Evolutionary conservation across 1,140 invertebrate species (phyloP), one percentile per base, ranked within the genome.

Genomic region (Brachystomella parvula): DNA sequence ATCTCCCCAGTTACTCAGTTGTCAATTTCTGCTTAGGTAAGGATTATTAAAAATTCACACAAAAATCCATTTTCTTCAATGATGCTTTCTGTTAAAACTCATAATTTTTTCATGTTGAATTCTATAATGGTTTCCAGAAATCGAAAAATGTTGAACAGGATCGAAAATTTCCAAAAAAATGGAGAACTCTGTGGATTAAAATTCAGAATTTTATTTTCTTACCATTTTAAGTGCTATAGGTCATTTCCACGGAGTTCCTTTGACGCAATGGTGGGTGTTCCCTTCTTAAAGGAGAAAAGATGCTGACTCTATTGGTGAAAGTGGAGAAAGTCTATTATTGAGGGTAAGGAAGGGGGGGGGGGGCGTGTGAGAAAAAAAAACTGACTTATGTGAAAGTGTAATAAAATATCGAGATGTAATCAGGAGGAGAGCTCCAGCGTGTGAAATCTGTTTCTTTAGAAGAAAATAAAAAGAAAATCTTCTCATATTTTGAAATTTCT

Each of bases 401-500:
- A 28, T n/a, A 58, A 69, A 49, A 69, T 33, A 72, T 69, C 65
- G 68, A 70, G 71, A 72, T 72, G 71, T 72, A 72, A 72, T 72
- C 71, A 69, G 67, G 24, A 63, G 66, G 67, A 67, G 59, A 61
- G 47, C 47, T 35, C 56, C n/a, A 35, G 65, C 67, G 69, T 39
- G 67, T 69, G 67, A 73, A 73, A 73, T 73, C 69, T 73, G 72
- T 71, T 73, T 60, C 66, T 61, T 63, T 58, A 56, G 17, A n/a
- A 67, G 47, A 44, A 17, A 24, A 67, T 44, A 19, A 39, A 33
- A 66, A 68, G 64, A 69, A 12, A 44, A 44, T 39, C 35, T 39
- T 6, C 29, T 73, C 63, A 70, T 73, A 73, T 73, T 73, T 73
- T 72, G 68, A 72, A 72, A 72, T 72, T 64, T 67, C 64, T 6